Evolutionary conservation across 2,113 vertebrate genomes (phyloP).

Genomic region (Ochotona curzoniae): DNA sequence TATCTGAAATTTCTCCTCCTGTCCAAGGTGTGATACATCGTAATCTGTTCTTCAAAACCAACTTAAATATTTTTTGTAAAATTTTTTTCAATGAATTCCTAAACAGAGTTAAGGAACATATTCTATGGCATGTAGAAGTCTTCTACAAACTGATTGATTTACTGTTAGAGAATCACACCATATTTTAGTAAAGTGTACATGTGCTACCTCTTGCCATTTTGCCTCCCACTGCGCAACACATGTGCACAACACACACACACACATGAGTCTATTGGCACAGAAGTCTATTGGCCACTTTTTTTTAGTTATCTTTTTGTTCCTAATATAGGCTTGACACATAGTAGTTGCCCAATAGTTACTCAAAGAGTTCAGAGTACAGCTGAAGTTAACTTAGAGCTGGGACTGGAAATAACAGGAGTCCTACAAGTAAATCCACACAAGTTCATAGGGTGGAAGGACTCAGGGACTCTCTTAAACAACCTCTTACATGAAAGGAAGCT

Average conservation of each 20-base stretch:
- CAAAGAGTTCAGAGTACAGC: neutral
- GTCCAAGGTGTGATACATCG: neutral
- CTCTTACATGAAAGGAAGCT: neutral
- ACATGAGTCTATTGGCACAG: neutral
- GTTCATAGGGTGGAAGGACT: neutral
- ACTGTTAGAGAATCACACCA: neutral
- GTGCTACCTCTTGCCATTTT: neutral
- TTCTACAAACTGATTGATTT: conserved; percentile 8
- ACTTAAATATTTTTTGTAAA: neutral
- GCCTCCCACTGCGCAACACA: no score
- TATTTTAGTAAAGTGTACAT: neutral
- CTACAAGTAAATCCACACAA: neutral
- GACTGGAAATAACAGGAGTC: neutral
- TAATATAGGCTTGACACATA: neutral
- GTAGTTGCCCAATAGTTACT: neutral
- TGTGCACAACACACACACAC: neutral
- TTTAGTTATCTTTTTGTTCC: neutral
- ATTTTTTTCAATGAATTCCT: neutral
- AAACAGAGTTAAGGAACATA: neutral
- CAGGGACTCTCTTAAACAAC: neutral
- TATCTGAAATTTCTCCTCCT: neutral
- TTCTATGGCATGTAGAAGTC: no score
- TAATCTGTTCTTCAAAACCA: neutral
- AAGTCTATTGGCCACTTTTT: neutral
- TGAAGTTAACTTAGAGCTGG: neutral